phyloP scores from a whole-genome alignment of 2,113 vertebrate genomes.

The Pachypanchax playfairii region DNA sequence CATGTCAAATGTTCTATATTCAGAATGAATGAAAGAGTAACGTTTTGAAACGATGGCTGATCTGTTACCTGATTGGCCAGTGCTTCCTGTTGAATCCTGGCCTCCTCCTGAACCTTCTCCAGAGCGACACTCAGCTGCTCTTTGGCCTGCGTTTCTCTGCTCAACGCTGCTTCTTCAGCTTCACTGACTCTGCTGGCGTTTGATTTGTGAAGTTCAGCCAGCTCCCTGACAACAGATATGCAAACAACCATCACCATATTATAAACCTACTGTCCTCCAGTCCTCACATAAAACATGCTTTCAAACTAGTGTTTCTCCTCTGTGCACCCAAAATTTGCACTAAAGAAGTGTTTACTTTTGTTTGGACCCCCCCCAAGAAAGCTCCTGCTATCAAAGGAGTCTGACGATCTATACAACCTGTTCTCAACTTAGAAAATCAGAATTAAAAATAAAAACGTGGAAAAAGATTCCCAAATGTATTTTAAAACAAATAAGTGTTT shows the following conservation, averaged over 20 bases:
- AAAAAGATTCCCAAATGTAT: too few species aligned
- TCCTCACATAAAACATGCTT: neutral
- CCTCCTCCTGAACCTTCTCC: slow-evolving; percentile 90
- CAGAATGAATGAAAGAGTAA: too few species aligned
- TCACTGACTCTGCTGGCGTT: slow-evolving; percentile 92
- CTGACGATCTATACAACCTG: too few species aligned
- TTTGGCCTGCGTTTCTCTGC: slow-evolving; percentile 88
- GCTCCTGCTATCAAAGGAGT: too few species aligned
- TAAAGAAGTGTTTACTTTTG: neutral
- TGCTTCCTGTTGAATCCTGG: slow-evolving; percentile 89
- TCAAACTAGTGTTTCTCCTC: neutral
- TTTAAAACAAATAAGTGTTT: too few species aligned
- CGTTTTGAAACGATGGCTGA: neutral
- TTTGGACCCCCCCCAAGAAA: too few species aligned
- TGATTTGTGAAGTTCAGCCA: slow-evolving; percentile 93
- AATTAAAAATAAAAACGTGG: too few species aligned
- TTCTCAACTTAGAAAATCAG: too few species aligned
- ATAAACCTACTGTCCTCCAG: neutral
- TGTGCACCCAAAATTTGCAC: neutral
- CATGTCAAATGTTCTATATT: too few species aligned
- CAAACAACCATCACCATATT: slow-evolving; percentile 6
- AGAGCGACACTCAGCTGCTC: slow-evolving; percentile 88
- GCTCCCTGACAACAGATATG: slow-evolving; percentile 81
- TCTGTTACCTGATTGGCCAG: slow-evolving; percentile 86
- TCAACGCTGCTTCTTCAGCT: slow-evolving; percentile 89